Percentiles rank a stretch among this genome's conserved stretches.
phyloP scores from a whole-genome alignment of 2,888 invertebrate species.

The Sinelater perroti region DNA sequence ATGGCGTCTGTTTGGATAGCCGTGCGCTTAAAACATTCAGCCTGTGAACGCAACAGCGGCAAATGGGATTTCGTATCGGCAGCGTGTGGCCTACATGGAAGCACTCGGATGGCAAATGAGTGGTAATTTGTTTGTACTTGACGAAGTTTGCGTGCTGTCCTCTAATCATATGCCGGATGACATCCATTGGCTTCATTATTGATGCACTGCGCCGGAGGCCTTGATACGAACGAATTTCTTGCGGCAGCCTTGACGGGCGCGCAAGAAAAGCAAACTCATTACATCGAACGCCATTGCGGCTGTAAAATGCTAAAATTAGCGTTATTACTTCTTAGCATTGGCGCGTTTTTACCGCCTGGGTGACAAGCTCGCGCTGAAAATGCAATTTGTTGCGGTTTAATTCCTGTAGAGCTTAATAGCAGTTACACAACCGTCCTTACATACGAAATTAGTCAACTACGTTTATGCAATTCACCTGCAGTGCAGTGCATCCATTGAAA shows the following conservation, averaged over 20 bases:
- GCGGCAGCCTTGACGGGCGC: constrained; percentile 12
- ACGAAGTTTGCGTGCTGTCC: constrained; percentile 39
- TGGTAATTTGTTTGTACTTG: constrained; percentile 39
- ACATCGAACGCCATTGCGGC: constrained; percentile 1
- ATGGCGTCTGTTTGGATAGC: neutral
- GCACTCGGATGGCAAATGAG: constrained; percentile 17
- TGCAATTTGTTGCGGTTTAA: too few species aligned
- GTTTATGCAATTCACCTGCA: too few species aligned
- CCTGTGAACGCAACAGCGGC: constrained; percentile 2
- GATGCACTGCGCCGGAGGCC: constrained; percentile 35
- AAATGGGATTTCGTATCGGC: constrained; percentile 7
- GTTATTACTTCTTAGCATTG: neutral
- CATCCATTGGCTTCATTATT: constrained; percentile 41
- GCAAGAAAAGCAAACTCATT: neutral
- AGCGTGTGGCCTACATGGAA: constrained; percentile 15
- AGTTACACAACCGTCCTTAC: too few species aligned
- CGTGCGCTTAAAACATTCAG: neutral
- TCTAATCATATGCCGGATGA: constrained; percentile 43
- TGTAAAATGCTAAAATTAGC: neutral
- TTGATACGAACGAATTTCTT: constrained; percentile 30
- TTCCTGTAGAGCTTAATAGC: too few species aligned
- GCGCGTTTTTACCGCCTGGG: too few species aligned
- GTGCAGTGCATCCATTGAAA: too few species aligned
- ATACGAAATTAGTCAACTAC: too few species aligned
- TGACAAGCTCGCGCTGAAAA: too few species aligned